These are phyloP conservation scores for Byasa hedistus DNA, from an alignment of 2,888 invertebrate species.

Conservation along the genomic window DNA sequence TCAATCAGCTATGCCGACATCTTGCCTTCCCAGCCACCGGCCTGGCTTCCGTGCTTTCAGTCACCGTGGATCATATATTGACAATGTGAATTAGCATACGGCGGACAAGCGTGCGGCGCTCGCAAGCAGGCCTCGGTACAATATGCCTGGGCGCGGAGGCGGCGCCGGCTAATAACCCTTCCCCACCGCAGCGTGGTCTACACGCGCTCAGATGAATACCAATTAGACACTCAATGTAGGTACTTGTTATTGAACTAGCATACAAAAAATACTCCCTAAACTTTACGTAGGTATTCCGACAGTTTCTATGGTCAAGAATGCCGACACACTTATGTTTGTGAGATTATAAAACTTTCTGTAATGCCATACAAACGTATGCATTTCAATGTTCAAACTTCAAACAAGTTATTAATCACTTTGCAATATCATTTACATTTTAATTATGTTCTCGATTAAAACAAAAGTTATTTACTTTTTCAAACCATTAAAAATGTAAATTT, in stretches of 20 bases:
- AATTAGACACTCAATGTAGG: constrained; percentile 71
- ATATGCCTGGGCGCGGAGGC: constrained; percentile 79
- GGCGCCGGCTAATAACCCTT: constrained; percentile 79
- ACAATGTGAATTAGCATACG: constrained; percentile 64
- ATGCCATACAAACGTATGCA: not conserved
- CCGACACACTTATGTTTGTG: constrained; percentile 6
- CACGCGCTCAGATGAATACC: constrained; percentile 79
- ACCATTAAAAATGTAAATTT: no score
- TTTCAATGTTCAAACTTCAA: no score
- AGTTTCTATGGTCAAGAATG: constrained; percentile 13
- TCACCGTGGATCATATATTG: constrained; percentile 68
- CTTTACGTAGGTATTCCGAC: constrained; percentile 38
- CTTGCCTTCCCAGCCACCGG: constrained; percentile 88
- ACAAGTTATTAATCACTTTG: no score
- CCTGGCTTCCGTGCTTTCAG: constrained; percentile 53
- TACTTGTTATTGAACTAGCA: constrained; percentile 48
- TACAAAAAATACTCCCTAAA: constrained; percentile 39
- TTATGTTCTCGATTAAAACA: no score
- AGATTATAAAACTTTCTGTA: constrained; percentile 8
- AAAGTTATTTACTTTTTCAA: no score
- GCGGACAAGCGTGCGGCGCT: constrained; percentile 68
- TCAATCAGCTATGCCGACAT: constrained; percentile 93
- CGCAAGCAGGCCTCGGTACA: constrained; percentile 75
- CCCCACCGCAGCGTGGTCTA: constrained; percentile 77
- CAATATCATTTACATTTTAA: no score